Conservation (phyloP, 2,797 vertebrate genomes). For the Melanotaenia nigrans region DNA sequence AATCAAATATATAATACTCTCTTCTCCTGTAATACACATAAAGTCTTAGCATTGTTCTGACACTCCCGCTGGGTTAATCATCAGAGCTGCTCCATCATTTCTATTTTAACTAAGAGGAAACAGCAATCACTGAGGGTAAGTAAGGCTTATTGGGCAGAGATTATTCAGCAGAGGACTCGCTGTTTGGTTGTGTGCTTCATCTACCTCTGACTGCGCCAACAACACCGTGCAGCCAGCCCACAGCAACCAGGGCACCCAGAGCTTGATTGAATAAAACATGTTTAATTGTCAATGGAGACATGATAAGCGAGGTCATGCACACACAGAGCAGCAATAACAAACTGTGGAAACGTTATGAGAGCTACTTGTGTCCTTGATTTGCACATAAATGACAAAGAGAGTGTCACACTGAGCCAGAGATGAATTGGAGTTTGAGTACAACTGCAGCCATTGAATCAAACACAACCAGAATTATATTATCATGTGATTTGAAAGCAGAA, state of each 20-base stretch:
- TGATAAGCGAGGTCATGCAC: slow-evolving; percentile 49
- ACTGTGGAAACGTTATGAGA: slow-evolving; percentile 30
- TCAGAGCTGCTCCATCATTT: slow-evolving; percentile 51
- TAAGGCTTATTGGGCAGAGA: slow-evolving; percentile 52
- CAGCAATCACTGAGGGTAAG: slow-evolving; percentile 60
- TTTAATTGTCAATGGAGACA: slow-evolving; percentile 75
- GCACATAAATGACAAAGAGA: slow-evolving; percentile 57
- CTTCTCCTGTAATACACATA: slow-evolving; percentile 11
- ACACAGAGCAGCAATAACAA: slow-evolving; percentile 50
- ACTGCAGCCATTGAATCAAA: slow-evolving; percentile 16
- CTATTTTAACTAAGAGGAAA: slow-evolving; percentile 42
- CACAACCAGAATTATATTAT: slow-evolving; percentile 5
- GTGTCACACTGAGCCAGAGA: slow-evolving; percentile 23
- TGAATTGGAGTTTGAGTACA: slow-evolving; percentile 4
- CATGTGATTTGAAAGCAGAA: slow-evolving; percentile 3
- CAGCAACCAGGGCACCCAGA: slow-evolving; percentile 39
- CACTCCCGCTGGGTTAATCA: slow-evolving; percentile 59
- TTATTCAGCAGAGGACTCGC: slow-evolving; percentile 47
- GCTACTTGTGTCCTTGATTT: slow-evolving; percentile 61
- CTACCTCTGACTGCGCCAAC: slow-evolving; percentile 74
- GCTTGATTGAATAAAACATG: slow-evolving; percentile 81
- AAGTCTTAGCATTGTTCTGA: slow-evolving; percentile 35
- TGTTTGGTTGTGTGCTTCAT: slow-evolving; percentile 73
- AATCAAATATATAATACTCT: slow-evolving; percentile 48
- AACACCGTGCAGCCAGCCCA: slow-evolving; percentile 59